These are phyloP conservation scores for Ophiothrix spiculata DNA, from an alignment of 35 echinoderm and acorn worm species.

Conservation along the genomic window DNA sequence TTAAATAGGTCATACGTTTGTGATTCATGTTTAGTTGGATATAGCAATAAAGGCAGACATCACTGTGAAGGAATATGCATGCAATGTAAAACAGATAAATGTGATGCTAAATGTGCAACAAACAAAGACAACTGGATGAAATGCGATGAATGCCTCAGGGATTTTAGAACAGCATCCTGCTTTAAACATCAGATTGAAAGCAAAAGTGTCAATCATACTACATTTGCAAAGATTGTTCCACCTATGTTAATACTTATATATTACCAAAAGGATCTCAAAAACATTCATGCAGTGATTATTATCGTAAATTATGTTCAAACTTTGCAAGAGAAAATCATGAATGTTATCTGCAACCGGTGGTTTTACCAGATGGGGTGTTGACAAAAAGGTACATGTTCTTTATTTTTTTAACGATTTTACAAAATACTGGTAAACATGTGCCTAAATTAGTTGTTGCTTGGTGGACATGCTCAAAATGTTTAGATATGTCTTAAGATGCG, in stretches of 20 bases:
- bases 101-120: neutral
- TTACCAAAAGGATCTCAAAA: neutral
- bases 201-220: neutral
- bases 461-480: neutral
- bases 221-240: neutral
- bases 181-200: neutral
- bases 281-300: neutral
- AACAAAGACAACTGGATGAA: neutral
- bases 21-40: conserved; percentile 17
- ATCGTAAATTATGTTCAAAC: neutral
- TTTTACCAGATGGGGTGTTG: neutral
- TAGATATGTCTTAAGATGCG: neutral
- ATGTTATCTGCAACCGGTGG: neutral
- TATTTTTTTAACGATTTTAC: neutral
- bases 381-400: neutral
- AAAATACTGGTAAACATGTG: neutral
- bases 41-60: neutral
- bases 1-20: conserved; percentile 27
- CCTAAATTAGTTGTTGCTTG: neutral
- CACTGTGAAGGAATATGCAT: conserved; percentile 15
- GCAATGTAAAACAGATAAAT: conserved; percentile 2
- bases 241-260: neutral
- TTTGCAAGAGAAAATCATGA: neutral
- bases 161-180: neutral
- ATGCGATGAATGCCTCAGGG: neutral